Base-by-base conservation (phyloP, 2,113 vertebrate species). In the Pseudolaguvia tuberculata region DNA sequence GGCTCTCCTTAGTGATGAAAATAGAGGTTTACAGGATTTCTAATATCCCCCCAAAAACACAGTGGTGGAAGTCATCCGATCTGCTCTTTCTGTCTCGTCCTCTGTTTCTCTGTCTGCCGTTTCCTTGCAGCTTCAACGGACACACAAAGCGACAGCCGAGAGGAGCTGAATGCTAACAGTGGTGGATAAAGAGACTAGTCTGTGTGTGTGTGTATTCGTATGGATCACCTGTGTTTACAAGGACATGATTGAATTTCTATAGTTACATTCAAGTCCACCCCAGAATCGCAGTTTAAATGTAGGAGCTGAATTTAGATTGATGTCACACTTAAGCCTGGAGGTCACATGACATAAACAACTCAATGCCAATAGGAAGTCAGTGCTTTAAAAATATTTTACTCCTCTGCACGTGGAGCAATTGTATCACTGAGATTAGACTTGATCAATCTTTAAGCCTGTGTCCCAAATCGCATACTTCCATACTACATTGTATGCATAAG, bases 1-100 rank as follows among this genome's bases (percentile, higher is more conserved):
- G 78, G 76, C 79, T 82, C 87, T 87, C 84, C 79, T 84, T 85
- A 84, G 88, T 89, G 88, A 90, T 88, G 87, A 87, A 88, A 88
- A 88, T 87, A 82, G 83, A 88, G 83, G 71, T 66, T 59, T 81
- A 62, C 70, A 73, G 58, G n/a, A 75, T 68, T 58, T 51, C 65
- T 79, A 79, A 79, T 79, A 4, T 79, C 65, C 78, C 72, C 50
- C 13, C 55, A 71, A 57, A 75, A 75, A 79, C 72, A 71, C 58
- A 52, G 72, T 70, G 58, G 51, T 66, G 67, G 70, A 75, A 79
- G 69, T 79, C 69, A 79, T 75, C 66, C 70, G 65, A 75, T 75
- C 58, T 71, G 42, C 29, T 63, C 66, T 67, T 66, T 63, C 31
- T 68, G 23, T 27, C 45, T 73, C 59, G 2, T 21, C 72, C 42